These are phyloP conservation scores for Philaenus spumarius DNA, from an alignment of 1,140 invertebrate genomes.

Conservation along the genomic window DNA sequence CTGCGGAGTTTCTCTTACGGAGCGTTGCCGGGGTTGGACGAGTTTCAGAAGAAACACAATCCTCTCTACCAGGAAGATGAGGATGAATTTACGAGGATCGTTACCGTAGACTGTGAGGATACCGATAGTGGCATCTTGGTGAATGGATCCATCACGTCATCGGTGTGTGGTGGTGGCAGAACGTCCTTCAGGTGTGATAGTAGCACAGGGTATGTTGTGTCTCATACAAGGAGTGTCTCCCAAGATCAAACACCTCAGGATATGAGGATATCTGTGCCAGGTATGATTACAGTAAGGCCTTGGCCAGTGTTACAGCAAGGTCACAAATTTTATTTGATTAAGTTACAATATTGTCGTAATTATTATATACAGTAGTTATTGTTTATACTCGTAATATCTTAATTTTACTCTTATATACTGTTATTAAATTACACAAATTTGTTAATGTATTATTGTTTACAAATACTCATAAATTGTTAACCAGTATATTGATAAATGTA, in stretches of 20 bases:
- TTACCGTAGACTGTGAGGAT: slow-evolving; percentile 44
- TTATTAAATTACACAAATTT: too few relatives aligned
- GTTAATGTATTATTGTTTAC: too few relatives aligned
- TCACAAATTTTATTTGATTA: too few relatives aligned
- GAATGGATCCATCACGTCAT: slow-evolving; percentile 60
- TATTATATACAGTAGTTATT: too few relatives aligned
- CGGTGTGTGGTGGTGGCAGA: slow-evolving; percentile 49
- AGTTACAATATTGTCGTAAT: too few relatives aligned
- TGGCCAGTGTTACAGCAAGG: too few relatives aligned
- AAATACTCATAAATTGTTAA: too few relatives aligned
- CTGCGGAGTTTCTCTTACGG: slow-evolving; percentile 68
- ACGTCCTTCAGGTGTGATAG: slow-evolving; percentile 29
- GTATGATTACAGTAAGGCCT: too few relatives aligned
- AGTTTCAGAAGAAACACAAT: slow-evolving; percentile 55
- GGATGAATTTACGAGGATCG: slow-evolving; percentile 13
- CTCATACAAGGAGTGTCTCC: slow-evolving; percentile 8
- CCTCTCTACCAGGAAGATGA: slow-evolving; percentile 48
- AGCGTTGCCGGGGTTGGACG: slow-evolving; percentile 61
- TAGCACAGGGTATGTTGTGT: slow-evolving; percentile 18
- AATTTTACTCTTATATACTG: too few relatives aligned
- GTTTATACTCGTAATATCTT: too few relatives aligned
- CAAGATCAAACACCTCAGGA: slow-evolving; percentile 1
- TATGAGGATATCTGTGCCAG: not conserved
- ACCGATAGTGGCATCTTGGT: slow-evolving; percentile 69
- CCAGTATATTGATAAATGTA: too few relatives aligned